Evolutionary conservation across 2,113 vertebrate species (phyloP).

Genomic region (Anser brachyrhynchus): DNA sequence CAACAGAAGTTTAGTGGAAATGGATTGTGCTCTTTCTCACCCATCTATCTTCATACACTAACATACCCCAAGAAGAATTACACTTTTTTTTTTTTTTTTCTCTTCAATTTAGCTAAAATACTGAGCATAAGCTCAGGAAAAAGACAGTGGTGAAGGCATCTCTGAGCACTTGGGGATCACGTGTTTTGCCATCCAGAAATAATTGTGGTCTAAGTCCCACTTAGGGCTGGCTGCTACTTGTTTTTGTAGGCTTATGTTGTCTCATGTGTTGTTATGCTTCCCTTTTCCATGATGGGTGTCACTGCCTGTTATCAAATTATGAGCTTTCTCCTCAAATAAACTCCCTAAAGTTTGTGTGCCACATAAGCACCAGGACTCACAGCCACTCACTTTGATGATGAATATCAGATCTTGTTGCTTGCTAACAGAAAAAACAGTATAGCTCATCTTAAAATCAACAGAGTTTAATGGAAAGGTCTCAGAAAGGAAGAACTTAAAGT

Average conservation of each 20-base stretch:
- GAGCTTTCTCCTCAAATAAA: not conserved
- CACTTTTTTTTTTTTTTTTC: not conserved
- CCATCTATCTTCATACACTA: not conserved
- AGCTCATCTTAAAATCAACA: not conserved
- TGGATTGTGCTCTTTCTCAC: not conserved
- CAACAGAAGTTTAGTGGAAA: not conserved
- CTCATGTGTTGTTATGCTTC: too few relatives aligned
- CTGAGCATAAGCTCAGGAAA: too few relatives aligned
- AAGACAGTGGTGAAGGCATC: too few relatives aligned
- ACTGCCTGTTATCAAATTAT: not conserved
- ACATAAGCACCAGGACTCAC: not conserved
- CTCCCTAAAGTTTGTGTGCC: not conserved
- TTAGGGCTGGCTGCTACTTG: too few relatives aligned
- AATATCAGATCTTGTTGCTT: not conserved
- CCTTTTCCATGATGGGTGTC: not conserved
- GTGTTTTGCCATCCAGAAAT: too few relatives aligned
- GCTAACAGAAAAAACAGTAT: not conserved
- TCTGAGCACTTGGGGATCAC: too few relatives aligned
- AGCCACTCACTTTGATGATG: rapidly evolving
- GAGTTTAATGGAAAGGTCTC: not conserved
- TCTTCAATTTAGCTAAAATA: not conserved
- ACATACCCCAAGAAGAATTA: not conserved
- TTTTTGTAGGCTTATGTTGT: not conserved
- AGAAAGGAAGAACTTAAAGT: not conserved
- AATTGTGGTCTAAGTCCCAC: not conserved